Base-by-base conservation (phyloP, 1,140 invertebrate species). In the Papilio glaucus region DNA sequence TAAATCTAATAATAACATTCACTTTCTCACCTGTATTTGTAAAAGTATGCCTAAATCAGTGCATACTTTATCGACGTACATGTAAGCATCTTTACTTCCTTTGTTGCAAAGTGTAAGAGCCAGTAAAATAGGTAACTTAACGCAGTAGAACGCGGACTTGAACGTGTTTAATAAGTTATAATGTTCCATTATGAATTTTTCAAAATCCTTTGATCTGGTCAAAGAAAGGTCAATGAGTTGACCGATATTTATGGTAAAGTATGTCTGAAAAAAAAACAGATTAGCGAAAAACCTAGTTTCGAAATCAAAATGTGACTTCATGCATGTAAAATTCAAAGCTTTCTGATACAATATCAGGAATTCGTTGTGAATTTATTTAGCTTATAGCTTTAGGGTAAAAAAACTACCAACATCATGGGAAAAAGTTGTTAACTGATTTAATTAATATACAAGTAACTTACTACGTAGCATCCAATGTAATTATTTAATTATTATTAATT, bases 141-240 rank as follows among this genome's bases (percentile, higher is more conserved):
- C 98, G 0, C 97, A 96, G 89, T 98, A 99, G 91, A 96, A 98
- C 0, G 96, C 95, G 26, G 98, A 98, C 93, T 99, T 99, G 89
- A 97, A 97, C 82, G 97, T 97, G 3, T 98, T 97, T 83, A 99
- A 98, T 5, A 96, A 94, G 77, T 95, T 94, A 86, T 98, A 98
- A 77, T 96, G 98, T 33, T 95, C 89, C 77, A 94, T 93, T 68
- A 97, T 92, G 84, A 96, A 94, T 42, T 75, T 68, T 77, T 26
- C n/a, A 18, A 33, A 69, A 18, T 94, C 95, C 13, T 90, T 93
- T 13, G 94, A 90, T 29, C 93, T 91, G 21, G 95, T 89, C 33
- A 94, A 95, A 60, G 94, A 92, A 72, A 92, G 92, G 93, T 96
- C 98, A 69, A 96, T 92, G 83, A 94, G 95, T 93, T 96, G 97